Evolutionary conservation across 2,888 invertebrate genomes (phyloP).

Genomic region (Heliconius ethilla): DNA sequence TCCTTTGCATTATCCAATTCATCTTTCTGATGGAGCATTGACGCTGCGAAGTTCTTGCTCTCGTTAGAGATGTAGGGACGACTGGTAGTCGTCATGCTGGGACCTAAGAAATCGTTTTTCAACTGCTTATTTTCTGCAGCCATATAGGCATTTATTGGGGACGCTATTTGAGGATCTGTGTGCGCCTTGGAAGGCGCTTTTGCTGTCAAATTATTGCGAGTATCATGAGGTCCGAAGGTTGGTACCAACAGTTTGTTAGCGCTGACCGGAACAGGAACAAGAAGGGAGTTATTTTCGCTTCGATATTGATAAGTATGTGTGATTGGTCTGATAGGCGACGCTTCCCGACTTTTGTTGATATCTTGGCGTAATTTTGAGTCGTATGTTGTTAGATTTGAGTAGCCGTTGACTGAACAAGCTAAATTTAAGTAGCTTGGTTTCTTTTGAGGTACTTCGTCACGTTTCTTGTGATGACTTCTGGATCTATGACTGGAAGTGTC

Average conservation of each 20-base stretch:
- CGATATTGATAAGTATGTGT: conserved; percentile 75
- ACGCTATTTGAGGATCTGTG: conserved; percentile 72
- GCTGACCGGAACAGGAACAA: conserved; percentile 76
- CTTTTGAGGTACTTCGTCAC: conserved; percentile 79
- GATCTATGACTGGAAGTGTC: conserved; percentile 71
- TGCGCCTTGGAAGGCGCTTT: conserved; percentile 80
- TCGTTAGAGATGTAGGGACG: conserved; percentile 71
- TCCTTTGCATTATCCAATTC: conserved; percentile 75
- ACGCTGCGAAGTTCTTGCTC: conserved; percentile 71
- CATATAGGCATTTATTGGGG: conserved; percentile 75
- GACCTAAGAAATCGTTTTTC: conserved; percentile 77
- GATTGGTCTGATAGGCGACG: conserved; percentile 85
- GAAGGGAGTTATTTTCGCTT: conserved; percentile 70
- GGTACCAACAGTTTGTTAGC: conserved; percentile 82
- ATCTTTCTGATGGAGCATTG: conserved; percentile 74
- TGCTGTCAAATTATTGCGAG: conserved; percentile 72
- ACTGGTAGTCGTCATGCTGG: conserved; percentile 73
- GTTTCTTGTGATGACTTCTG: conserved; percentile 67
- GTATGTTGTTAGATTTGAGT: conserved; percentile 92
- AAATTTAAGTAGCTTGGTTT: conserved; percentile 94
- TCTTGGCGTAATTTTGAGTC: conserved; percentile 90
- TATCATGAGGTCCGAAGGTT: conserved; percentile 78
- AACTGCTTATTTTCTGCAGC: conserved; percentile 77
- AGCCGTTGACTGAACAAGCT: conserved; percentile 95
- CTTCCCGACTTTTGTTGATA: conserved; percentile 86